A percentile compares a stretch with the other conserved stretches of the same genome.
phyloP scores from a whole-genome alignment of 1,140 invertebrate species.

The Micrasema longulum region DNA sequence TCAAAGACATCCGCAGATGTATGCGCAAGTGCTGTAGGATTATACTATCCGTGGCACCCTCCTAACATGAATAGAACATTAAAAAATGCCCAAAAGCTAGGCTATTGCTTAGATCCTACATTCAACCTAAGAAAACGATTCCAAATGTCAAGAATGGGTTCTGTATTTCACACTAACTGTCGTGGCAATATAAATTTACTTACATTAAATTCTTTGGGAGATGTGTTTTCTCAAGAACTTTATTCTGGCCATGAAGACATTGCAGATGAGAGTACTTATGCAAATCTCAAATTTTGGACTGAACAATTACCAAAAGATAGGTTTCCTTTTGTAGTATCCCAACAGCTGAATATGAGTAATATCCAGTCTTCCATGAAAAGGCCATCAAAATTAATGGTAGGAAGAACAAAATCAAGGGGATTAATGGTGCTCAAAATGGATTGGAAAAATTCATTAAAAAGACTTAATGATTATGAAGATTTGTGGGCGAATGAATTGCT shows the following conservation, averaged over 20 bases:
- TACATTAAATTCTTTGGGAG: conserved; percentile 44
- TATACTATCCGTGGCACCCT: conserved; percentile 36
- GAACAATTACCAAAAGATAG: conserved; percentile 11
- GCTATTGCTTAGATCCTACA: conserved; percentile 46
- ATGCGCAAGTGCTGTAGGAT: conserved; percentile 12
- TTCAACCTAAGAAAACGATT: conserved; percentile 40
- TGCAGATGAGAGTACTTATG: neutral
- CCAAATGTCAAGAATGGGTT: conserved; percentile 39
- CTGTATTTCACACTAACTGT: neutral
- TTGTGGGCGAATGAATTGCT: conserved; percentile 46
- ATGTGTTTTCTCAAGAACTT: conserved; percentile 46
- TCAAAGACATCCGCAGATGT: conserved; percentile 4
- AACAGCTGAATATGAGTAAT: conserved; percentile 16
- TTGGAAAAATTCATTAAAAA: conserved; percentile 40
- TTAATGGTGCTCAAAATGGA: conserved; percentile 11
- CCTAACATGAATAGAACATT: conserved; percentile 37
- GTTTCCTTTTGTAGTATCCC: conserved; percentile 38
- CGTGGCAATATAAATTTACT: conserved; percentile 26
- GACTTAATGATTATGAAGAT: conserved; percentile 41
- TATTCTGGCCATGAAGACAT: neutral
- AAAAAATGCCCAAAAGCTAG: conserved; percentile 31
- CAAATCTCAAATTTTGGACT: conserved; percentile 7
- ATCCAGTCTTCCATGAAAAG: conserved; percentile 21
- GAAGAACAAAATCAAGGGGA: neutral
- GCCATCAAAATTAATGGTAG: neutral